Percentiles rank a stretch among this genome's conserved stretches.
Evolutionary conservation across 1,140 invertebrate species (phyloP).

Genomic region (Pomacea maculata): DNA sequence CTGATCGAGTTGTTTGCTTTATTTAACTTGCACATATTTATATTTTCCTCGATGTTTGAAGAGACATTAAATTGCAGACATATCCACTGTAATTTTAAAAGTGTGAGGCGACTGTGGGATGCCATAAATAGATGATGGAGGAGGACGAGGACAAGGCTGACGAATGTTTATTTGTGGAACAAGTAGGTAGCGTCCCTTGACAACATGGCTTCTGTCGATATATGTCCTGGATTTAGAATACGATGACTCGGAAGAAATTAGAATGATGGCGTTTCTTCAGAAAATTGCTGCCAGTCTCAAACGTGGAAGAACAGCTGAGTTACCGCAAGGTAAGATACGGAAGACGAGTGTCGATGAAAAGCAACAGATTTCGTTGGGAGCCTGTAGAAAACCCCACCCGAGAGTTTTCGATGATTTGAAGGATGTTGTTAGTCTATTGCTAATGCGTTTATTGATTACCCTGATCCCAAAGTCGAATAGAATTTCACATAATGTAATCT

Average conservation of each 20-base stretch:
- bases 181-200: conserved; percentile 10
- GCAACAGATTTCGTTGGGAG: neutral
- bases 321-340: conserved; percentile 34
- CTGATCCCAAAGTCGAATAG: neutral
- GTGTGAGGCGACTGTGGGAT: neutral
- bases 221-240: neutral
- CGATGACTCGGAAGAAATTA: neutral
- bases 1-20: neutral
- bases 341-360: neutral
- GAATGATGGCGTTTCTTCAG: conserved; percentile 43
- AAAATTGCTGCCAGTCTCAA: conserved; percentile 35
- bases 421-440: neutral
- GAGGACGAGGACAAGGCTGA: neutral
- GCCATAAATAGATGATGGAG: neutral
- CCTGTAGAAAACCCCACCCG: neutral
- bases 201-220: conserved; percentile 14
- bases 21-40: too few relatives aligned
- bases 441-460: neutral
- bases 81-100: too few relatives aligned
- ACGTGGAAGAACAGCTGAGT: conserved; percentile 39
- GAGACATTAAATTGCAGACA: too few relatives aligned
- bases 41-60: too few relatives aligned
- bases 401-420: neutral
- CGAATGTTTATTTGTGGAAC: neutral
- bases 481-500: neutral